Percentiles rank a stretch among this genome's conserved stretches.
These are phyloP conservation scores for Hipparchia sbordonii DNA, from an alignment of 2,888 invertebrate genomes.

Conservation along the genomic window DNA sequence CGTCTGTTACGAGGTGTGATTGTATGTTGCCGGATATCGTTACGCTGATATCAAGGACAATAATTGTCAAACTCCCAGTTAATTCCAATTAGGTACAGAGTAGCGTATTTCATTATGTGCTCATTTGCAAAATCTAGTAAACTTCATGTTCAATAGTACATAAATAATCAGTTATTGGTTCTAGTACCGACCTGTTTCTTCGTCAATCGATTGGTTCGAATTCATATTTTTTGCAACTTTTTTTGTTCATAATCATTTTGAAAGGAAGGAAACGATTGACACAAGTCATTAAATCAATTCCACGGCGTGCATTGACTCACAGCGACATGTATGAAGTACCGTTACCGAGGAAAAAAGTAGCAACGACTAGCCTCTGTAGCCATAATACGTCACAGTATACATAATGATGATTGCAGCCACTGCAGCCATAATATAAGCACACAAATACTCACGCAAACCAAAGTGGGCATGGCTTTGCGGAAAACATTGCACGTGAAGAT, in stretches of 20 bases:
- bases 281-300: constrained; percentile 39
- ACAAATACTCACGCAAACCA: background rate
- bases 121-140: too few relatives aligned
- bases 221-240: background rate
- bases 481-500: background rate
- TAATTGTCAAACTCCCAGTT: background rate
- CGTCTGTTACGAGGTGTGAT: constrained; percentile 15
- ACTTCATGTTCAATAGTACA: too few relatives aligned
- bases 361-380: constrained; percentile 10
- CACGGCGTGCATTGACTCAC: constrained; percentile 39
- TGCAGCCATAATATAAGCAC: too few relatives aligned
- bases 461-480: constrained; percentile 4
- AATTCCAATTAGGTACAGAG: background rate
- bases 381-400: background rate
- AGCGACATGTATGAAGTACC: constrained; percentile 36
- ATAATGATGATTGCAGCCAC: background rate
- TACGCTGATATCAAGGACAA: constrained; percentile 1
- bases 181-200: too few relatives aligned
- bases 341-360: constrained; percentile 35
- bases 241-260: constrained; percentile 1
- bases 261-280: constrained; percentile 27
- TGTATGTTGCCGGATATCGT: background rate
- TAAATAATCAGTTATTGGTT: too few relatives aligned
- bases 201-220: background rate
- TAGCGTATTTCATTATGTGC: too few relatives aligned